Evolutionary conservation across 1,140 invertebrate species (phyloP).

Genomic region (Lutraria rhynchaena): DNA sequence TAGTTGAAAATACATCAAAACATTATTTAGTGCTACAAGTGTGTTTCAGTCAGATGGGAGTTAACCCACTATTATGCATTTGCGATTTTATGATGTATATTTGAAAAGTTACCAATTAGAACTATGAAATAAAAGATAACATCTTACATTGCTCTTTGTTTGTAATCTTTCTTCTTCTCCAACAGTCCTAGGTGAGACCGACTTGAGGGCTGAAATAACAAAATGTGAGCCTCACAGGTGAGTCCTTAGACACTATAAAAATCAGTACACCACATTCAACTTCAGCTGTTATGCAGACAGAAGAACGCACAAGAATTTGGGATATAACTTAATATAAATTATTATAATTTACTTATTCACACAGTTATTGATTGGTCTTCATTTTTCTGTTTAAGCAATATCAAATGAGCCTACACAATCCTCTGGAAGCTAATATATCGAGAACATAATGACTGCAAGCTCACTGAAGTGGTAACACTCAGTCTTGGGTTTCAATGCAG

Average conservation of each 20-base stretch:
- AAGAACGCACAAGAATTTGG: background rate
- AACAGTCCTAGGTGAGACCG: conserved; percentile 93
- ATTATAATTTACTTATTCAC: background rate
- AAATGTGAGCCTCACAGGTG: background rate
- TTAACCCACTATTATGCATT: too few relatives aligned
- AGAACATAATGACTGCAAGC: too few relatives aligned
- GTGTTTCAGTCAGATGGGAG: too few relatives aligned
- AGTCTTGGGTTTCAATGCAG: too few relatives aligned
- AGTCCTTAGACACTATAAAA: background rate
- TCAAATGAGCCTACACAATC: too few relatives aligned
- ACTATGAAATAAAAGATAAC: conserved; percentile 44
- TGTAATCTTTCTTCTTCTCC: conserved; percentile 98
- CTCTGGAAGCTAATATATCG: too few relatives aligned
- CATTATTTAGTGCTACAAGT: background rate
- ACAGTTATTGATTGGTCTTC: background rate
- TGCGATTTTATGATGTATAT: too few relatives aligned
- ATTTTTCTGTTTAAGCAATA: too few relatives aligned
- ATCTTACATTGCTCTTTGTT: conserved; percentile 88
- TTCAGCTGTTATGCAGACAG: background rate
- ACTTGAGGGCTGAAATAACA: conserved; percentile 88
- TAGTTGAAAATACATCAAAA: background rate
- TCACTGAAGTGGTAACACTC: too few relatives aligned
- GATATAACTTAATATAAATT: background rate
- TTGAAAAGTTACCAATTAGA: background rate
- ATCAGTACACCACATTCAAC: background rate